Conservation (phyloP, 2,113 vertebrate genomes). For the Fulmarus glacialis region DNA sequence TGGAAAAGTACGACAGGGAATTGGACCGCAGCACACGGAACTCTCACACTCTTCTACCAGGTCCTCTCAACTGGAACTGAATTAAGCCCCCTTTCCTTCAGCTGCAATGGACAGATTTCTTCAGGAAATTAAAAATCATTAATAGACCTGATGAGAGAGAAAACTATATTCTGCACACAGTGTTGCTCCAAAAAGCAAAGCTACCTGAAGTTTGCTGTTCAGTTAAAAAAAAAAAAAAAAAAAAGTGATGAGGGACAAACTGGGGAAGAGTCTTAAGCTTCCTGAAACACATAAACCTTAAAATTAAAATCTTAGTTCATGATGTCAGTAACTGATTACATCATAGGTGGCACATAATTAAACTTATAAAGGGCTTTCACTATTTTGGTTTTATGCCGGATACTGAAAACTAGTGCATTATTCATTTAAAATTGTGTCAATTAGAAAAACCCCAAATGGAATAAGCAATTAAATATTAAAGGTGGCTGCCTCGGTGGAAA, state of each 20-base stretch:
- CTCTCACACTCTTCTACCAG: neutral
- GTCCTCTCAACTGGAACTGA: neutral
- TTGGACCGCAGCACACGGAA: neutral
- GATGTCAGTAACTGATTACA: slow-evolving; percentile 53
- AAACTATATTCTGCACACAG: neutral
- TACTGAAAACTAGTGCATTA: slow-evolving; percentile 40
- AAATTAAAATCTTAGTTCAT: slow-evolving; percentile 49
- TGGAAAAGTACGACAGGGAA: neutral
- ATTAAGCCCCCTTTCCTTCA: neutral
- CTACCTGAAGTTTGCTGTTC: neutral
- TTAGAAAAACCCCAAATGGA: slow-evolving; percentile 38
- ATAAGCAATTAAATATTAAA: slow-evolving; percentile 62
- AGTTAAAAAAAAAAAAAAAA: neutral
- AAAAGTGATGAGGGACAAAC: neutral
- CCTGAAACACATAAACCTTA: slow-evolving; percentile 48
- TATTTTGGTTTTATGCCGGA: slow-evolving; percentile 38
- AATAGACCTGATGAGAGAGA: neutral
- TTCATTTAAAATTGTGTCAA: slow-evolving; percentile 52
- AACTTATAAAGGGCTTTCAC: slow-evolving; percentile 48
- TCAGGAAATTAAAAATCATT: slow-evolving; percentile 51
- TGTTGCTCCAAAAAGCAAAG: slow-evolving; percentile 32
- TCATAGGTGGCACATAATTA: slow-evolving; percentile 65
- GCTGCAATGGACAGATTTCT: neutral
- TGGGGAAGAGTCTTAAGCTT: slow-evolving; percentile 43
- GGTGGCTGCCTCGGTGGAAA: slow-evolving; percentile 25